phyloP scores from a whole-genome alignment of 1,140 invertebrate genomes.

The Ladona fulva region DNA sequence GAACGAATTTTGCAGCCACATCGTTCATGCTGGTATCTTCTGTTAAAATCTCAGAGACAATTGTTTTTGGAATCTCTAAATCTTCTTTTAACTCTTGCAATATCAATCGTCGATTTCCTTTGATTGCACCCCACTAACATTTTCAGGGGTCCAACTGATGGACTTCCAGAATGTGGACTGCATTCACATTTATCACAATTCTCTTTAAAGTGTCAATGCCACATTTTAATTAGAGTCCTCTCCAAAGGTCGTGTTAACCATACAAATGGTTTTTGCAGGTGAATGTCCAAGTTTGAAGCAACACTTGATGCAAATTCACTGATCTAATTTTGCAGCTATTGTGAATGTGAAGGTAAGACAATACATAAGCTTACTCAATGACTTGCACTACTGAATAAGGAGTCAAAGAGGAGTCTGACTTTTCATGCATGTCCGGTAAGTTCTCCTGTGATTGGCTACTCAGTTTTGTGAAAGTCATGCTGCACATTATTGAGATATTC shows the following conservation, averaged over 20 bases:
- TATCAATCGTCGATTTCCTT: background rate
- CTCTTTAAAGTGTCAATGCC: constrained; percentile 12
- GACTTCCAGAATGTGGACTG: constrained; percentile 12
- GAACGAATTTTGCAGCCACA: constrained; percentile 25
- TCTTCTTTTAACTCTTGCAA: background rate
- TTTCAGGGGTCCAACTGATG: constrained; percentile 1
- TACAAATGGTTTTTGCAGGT: background rate
- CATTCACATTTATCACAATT: background rate
- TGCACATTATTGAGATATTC: background rate
- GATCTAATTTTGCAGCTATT: background rate
- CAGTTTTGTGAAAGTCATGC: background rate
- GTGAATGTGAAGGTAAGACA: background rate
- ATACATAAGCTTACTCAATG: background rate
- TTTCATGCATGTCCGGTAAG: background rate
- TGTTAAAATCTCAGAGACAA: constrained; percentile 21
- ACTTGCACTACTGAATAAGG: background rate
- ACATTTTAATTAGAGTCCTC: background rate
- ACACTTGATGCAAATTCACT: background rate
- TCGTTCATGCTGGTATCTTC: constrained; percentile 23
- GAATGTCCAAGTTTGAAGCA: constrained; percentile 1
- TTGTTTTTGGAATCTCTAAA: background rate
- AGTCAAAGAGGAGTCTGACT: background rate
- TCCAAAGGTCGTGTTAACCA: constrained; percentile 6
- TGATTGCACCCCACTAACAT: constrained; percentile 11
- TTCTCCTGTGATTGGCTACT: background rate